These are phyloP conservation scores for Parasteatoda tepidariorum DNA, from an alignment of 1,140 invertebrate genomes.

Conservation along the genomic window DNA sequence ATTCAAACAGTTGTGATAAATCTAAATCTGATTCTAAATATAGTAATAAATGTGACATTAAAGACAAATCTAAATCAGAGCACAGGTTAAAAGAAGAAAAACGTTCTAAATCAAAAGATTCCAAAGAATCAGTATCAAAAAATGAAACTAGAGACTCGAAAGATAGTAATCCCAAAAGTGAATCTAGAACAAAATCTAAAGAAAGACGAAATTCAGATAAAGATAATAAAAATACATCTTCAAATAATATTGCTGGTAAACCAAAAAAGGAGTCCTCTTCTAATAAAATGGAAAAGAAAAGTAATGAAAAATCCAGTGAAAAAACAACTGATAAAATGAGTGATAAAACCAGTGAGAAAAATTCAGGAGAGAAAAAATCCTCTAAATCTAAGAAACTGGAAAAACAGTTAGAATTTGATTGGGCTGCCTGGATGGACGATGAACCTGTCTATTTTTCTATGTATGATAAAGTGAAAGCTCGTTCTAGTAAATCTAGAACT, in stretches of 20 bases:
- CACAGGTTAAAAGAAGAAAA: constrained; percentile 57
- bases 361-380: constrained; percentile 59
- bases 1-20: constrained; percentile 64
- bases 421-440: constrained; percentile 81
- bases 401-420: constrained; percentile 60
- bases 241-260: constrained; percentile 23
- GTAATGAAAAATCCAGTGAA: constrained; percentile 50
- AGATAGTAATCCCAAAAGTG: background rate
- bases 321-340: background rate
- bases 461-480: constrained; percentile 98
- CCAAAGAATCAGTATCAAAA: constrained; percentile 42
- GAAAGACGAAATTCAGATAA: constrained; percentile 58
- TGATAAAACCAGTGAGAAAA: constrained; percentile 60
- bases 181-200: constrained; percentile 33
- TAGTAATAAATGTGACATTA: constrained; percentile 55
- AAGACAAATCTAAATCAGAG: constrained; percentile 45
- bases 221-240: constrained; percentile 40
- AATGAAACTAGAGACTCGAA: constrained; percentile 33
- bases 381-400: constrained; percentile 32
- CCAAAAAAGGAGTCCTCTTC: constrained; percentile 27
- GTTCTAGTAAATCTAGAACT: constrained; percentile 79
- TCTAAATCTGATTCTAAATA: constrained; percentile 66
- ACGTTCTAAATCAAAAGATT: constrained; percentile 23
- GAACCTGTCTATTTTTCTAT: constrained; percentile 94
- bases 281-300: constrained; percentile 13